phyloP scores from a whole-genome alignment of 1,140 invertebrate genomes.

The Coenobita brevimanus region DNA sequence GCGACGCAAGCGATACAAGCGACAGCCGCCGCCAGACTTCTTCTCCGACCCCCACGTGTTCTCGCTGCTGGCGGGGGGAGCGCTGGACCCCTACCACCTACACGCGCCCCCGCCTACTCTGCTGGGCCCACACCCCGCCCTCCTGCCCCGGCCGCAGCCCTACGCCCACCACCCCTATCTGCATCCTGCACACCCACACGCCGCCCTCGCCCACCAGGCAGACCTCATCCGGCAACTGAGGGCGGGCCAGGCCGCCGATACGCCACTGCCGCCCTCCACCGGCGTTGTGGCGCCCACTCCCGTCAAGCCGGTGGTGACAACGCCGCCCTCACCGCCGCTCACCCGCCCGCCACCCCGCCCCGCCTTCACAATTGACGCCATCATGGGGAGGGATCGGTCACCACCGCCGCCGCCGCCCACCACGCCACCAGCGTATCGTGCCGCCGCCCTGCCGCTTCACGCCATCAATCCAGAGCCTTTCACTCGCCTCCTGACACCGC shows the following conservation, averaged over 20 bases:
- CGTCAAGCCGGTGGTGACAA: slow-evolving; percentile 69
- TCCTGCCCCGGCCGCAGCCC: slow-evolving; percentile 55
- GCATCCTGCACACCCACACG: slow-evolving; percentile 58
- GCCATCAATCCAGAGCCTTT: slow-evolving; percentile 45
- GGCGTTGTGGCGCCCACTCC: slow-evolving; percentile 73
- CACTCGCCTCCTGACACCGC: slow-evolving; percentile 7
- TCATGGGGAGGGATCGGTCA: slow-evolving; percentile 67
- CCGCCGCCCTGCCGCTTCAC: slow-evolving; percentile 14
- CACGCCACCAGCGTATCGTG: slow-evolving; percentile 67
- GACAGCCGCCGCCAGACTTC: slow-evolving; percentile 81
- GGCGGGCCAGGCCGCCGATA: slow-evolving; percentile 70
- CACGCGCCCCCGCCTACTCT: slow-evolving; percentile 49
- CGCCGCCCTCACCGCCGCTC: slow-evolving; percentile 71
- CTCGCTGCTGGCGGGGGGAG: slow-evolving; percentile 54
- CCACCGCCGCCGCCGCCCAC: slow-evolving; percentile 60
- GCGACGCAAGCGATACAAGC: slow-evolving; percentile 95
- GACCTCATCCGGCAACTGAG: slow-evolving; percentile 70
- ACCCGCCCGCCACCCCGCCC: slow-evolving; percentile 69
- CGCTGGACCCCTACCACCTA: slow-evolving; percentile 45
- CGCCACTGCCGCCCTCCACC: slow-evolving; percentile 75
- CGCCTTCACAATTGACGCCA: slow-evolving; percentile 70
- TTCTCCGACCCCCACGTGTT: slow-evolving; percentile 68
- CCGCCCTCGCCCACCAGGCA: slow-evolving; percentile 34
- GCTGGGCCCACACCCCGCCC: slow-evolving; percentile 42
- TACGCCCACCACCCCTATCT: slow-evolving; percentile 57